These are phyloP conservation scores for Trichechus manatus DNA, from an alignment of 2,113 vertebrate genomes.

Conservation along the genomic window DNA sequence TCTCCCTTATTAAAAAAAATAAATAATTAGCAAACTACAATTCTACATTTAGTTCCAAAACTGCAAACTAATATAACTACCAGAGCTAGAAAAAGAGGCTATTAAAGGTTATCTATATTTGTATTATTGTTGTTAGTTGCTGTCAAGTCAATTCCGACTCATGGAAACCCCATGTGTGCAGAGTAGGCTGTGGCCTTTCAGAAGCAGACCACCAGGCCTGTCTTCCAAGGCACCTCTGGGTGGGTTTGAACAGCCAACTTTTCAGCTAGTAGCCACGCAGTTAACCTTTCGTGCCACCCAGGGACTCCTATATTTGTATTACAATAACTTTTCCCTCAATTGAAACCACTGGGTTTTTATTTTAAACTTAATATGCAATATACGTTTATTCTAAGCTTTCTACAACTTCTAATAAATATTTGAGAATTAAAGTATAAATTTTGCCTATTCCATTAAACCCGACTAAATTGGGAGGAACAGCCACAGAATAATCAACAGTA, in stretches of 20 bases:
- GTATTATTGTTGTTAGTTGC: background rate
- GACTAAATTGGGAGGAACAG: background rate
- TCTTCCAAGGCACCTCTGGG: background rate
- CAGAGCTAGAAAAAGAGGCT: background rate
- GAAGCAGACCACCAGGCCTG: background rate
- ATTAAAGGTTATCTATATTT: background rate
- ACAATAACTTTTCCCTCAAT: background rate
- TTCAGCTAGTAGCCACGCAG: background rate
- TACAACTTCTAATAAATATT: conserved; percentile 18
- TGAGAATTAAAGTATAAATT: background rate
- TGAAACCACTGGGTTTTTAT: conserved; percentile 34
- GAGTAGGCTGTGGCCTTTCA: background rate
- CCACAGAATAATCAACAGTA: background rate
- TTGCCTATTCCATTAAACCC: background rate
- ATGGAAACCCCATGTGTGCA: background rate
- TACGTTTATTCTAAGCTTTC: conserved; percentile 9
- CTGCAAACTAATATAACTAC: background rate
- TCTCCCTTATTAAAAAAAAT: background rate
- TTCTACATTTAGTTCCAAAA: background rate
- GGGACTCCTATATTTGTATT: background rate
- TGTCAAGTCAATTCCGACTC: background rate
- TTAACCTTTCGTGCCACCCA: background rate
- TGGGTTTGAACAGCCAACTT: background rate
- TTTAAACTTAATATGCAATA: background rate
- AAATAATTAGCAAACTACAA: background rate